phyloP scores from a whole-genome alignment of 1,140 invertebrate species.

The Pachypeltis micranthus region DNA sequence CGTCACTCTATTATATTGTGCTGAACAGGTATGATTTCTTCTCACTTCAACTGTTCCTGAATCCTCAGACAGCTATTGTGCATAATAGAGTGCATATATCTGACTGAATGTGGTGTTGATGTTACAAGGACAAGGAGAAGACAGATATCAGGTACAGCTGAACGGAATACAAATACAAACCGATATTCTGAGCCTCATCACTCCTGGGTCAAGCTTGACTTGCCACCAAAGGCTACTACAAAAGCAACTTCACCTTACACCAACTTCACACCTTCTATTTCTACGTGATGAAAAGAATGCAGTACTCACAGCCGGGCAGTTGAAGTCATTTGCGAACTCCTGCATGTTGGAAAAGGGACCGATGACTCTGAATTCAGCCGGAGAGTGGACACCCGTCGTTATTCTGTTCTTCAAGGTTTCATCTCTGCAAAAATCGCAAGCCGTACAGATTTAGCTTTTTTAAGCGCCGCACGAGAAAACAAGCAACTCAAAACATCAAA shows the following conservation, averaged over 20 bases:
- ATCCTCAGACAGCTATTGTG: no score
- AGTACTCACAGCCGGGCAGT: slow-evolving; percentile 48
- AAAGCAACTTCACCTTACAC: not conserved
- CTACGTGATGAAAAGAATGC: no score
- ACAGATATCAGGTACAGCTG: not conserved
- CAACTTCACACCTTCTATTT: not conserved
- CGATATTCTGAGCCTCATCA: not conserved
- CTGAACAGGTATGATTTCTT: no score
- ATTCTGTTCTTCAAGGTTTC: slow-evolving; percentile 28
- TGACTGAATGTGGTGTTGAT: no score
- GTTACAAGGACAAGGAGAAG: not conserved
- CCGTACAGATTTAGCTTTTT: no score
- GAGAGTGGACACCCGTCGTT: slow-evolving; percentile 53
- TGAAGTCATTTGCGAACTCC: slow-evolving; percentile 77
- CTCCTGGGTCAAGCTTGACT: not conserved
- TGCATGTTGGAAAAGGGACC: slow-evolving; percentile 82
- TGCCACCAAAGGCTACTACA: not conserved
- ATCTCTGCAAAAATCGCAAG: slow-evolving; percentile 14
- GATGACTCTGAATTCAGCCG: slow-evolving; percentile 67
- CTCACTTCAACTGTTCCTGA: no score
- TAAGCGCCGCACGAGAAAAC: no score
- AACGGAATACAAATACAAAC: not conserved
- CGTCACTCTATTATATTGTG: no score
- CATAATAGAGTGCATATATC: no score
- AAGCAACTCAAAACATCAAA: no score